Conservation (phyloP, 2,113 vertebrate species). For the Condylura cristata region DNA sequence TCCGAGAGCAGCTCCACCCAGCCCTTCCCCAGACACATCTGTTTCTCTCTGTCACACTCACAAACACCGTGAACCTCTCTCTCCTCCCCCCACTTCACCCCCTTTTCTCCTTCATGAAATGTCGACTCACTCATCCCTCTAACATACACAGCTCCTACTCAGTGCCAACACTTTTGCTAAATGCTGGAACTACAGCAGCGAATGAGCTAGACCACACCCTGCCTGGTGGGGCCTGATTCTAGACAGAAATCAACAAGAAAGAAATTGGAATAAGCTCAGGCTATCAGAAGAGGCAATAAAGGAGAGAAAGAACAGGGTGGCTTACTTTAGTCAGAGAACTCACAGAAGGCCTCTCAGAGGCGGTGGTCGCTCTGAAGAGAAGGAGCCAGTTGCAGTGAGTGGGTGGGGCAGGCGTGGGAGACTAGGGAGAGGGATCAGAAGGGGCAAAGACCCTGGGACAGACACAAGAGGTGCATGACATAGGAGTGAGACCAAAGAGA, state of each 20-base stretch:
- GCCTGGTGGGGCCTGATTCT: neutral
- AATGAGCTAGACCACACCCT: neutral
- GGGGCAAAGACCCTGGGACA: neutral
- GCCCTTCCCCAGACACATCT: neutral
- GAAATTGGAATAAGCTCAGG: neutral
- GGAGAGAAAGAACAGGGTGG: neutral
- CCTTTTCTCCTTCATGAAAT: neutral
- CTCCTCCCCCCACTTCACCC: neutral
- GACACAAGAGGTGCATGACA: neutral
- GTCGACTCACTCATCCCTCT: neutral
- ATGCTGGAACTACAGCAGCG: neutral
- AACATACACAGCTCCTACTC: neutral
- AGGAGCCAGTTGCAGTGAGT: neutral
- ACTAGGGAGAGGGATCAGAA: neutral
- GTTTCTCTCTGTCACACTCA: neutral
- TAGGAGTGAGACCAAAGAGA: neutral
- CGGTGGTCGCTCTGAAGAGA: neutral
- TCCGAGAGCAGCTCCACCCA: neutral
- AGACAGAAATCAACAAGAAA: neutral
- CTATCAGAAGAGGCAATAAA: neutral
- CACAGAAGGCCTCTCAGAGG: too few species aligned
- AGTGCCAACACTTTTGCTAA: neutral
- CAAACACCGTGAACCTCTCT: neutral
- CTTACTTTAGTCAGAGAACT: neutral
- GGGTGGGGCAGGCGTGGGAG: accelerated